These are phyloP conservation scores for Danio tinwini DNA, from an alignment of 2,797 vertebrate species.

Conservation along the genomic window DNA sequence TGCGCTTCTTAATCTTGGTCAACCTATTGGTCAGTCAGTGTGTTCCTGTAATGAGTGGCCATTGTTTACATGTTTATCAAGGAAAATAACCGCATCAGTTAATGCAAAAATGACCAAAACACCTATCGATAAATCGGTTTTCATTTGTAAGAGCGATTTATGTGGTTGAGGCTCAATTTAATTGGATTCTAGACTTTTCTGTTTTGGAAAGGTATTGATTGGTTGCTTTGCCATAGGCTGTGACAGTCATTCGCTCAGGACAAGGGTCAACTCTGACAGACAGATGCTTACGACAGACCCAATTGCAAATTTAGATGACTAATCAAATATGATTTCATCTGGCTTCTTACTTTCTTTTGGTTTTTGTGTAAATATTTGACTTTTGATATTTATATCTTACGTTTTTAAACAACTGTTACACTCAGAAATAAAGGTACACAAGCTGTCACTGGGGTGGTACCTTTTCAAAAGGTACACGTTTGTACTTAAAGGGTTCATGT, in stretches of 20 bases:
- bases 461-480: no score
- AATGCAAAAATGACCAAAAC: background rate
- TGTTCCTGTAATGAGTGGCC: background rate
- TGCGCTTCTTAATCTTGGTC: background rate
- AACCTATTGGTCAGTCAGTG: background rate
- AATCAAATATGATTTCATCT: background rate
- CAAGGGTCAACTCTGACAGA: background rate
- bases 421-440: no score
- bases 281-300: background rate
- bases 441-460: no score
- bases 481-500: no score
- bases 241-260: background rate
- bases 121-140: background rate
- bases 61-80: background rate
- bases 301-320: background rate
- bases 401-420: no score
- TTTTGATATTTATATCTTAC: no score
- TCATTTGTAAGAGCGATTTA: background rate
- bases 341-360: background rate
- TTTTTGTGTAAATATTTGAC: no score
- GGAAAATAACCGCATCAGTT: background rate
- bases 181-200: background rate
- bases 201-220: slow-evolving; percentile 12
- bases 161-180: background rate
- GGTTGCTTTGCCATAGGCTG: background rate